These are phyloP conservation scores for Drosophila jambulina DNA, from an alignment of 1,140 invertebrate species.

Conservation along the genomic window DNA sequence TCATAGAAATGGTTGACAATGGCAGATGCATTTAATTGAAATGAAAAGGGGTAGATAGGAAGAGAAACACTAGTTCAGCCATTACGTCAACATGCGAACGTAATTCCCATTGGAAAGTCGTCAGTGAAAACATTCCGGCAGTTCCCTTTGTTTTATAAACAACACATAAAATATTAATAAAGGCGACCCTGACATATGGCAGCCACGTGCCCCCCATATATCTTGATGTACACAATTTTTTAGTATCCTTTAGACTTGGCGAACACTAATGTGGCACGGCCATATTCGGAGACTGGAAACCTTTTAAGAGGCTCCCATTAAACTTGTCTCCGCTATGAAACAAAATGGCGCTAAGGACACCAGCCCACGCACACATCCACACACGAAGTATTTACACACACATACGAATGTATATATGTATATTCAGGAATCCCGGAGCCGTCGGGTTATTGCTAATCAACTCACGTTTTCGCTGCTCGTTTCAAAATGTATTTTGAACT, in stretches of 20 bases:
- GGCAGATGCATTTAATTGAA: slow-evolving; percentile 30
- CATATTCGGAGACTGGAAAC: slow-evolving; percentile 49
- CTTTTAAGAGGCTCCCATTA: slow-evolving; percentile 68
- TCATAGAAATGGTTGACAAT: slow-evolving; percentile 47
- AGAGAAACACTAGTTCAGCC: slow-evolving; percentile 1
- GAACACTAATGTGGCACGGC: slow-evolving; percentile 59
- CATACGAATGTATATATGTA: neutral
- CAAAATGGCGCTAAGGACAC: slow-evolving; percentile 51
- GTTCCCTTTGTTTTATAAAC: slow-evolving; percentile 42
- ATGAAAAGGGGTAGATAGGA: slow-evolving; percentile 1
- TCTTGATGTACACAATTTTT: slow-evolving; percentile 63
- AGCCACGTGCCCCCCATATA: slow-evolving; percentile 61
- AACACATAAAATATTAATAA: slow-evolving; percentile 65
- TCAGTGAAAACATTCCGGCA: slow-evolving; percentile 22
- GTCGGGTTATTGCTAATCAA: slow-evolving; percentile 75
- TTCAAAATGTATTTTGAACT: slow-evolving; percentile 82
- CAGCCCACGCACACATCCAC: slow-evolving; percentile 26
- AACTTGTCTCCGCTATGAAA: slow-evolving; percentile 69
- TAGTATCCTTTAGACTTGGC: slow-evolving; percentile 43
- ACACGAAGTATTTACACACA: slow-evolving; percentile 1
- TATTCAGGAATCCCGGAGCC: slow-evolving; percentile 31
- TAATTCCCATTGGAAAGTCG: slow-evolving; percentile 47
- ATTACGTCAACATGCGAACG: slow-evolving; percentile 48
- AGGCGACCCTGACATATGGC: slow-evolving; percentile 63
- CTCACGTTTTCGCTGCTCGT: slow-evolving; percentile 82